Percentiles rank a stretch among this genome's conserved stretches.
These are phyloP conservation scores for Cichladusa arquata DNA, from an alignment of 2,113 vertebrate genomes.

Conservation along the genomic window DNA sequence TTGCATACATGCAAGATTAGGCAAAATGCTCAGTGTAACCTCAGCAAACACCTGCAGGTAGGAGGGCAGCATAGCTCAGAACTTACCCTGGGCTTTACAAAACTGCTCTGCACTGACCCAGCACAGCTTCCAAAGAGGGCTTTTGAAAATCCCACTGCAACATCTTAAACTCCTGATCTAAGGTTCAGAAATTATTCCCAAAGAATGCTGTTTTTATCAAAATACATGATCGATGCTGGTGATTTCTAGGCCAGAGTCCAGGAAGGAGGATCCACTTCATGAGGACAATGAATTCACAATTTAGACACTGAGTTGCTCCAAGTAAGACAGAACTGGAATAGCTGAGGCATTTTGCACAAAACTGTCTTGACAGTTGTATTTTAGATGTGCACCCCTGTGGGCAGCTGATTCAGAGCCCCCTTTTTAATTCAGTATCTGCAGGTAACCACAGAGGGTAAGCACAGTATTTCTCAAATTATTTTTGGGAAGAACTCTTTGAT, in stretches of 20 bases:
- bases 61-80: neutral
- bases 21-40: neutral
- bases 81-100: neutral
- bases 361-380: neutral
- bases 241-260: neutral
- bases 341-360: neutral
- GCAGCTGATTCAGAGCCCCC: neutral
- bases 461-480: neutral
- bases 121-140: neutral
- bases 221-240: fast-evolving
- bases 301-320: neutral
- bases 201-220: neutral
- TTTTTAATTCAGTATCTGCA: neutral
- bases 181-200: neutral
- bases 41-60: neutral
- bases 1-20: neutral
- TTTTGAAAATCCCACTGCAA: neutral
- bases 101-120: neutral
- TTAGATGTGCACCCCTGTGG: neutral
- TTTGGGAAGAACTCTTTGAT: neutral
- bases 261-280: neutral
- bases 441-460: neutral
- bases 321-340: neutral
- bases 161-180: neutral
- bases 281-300: neutral